Conservation (phyloP, 2,797 vertebrate genomes). For the Neolamprologus multifasciatus region DNA sequence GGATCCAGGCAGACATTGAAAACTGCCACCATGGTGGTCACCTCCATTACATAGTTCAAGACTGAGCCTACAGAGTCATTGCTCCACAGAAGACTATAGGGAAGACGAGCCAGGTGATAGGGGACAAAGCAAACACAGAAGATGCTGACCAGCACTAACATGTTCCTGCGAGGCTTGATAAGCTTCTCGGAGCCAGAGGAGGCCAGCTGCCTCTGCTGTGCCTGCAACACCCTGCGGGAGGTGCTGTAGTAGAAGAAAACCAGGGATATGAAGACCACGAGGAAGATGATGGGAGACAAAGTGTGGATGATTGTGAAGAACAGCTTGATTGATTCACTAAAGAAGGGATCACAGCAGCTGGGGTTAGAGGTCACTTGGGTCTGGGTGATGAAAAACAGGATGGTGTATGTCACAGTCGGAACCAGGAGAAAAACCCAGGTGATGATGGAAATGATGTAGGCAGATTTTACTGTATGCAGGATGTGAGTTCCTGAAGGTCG, state of each 20-base stretch:
- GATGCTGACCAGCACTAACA: background rate
- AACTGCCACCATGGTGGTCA: too few species aligned
- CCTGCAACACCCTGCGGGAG: background rate
- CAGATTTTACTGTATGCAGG: accelerated
- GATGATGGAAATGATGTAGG: accelerated
- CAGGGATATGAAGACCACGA: accelerated
- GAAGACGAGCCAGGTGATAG: background rate
- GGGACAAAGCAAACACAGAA: background rate
- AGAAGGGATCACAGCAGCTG: background rate
- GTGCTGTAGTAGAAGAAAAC: accelerated
- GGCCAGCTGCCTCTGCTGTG: background rate
- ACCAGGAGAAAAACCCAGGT: background rate
- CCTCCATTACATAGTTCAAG: too few species aligned
- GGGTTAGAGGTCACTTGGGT: accelerated
- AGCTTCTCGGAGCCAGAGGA: background rate
- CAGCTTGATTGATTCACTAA: accelerated
- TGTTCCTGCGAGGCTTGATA: accelerated
- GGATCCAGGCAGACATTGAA: too few species aligned
- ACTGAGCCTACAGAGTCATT: accelerated
- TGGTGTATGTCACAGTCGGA: background rate
- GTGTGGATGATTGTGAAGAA: background rate
- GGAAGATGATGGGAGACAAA: accelerated
- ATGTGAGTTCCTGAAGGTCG: accelerated
- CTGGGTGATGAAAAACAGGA: background rate
- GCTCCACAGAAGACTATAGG: background rate